Base-by-base conservation (phyloP, 2,797 vertebrate genomes). In the Neosilurus mollespiculum region DNA sequence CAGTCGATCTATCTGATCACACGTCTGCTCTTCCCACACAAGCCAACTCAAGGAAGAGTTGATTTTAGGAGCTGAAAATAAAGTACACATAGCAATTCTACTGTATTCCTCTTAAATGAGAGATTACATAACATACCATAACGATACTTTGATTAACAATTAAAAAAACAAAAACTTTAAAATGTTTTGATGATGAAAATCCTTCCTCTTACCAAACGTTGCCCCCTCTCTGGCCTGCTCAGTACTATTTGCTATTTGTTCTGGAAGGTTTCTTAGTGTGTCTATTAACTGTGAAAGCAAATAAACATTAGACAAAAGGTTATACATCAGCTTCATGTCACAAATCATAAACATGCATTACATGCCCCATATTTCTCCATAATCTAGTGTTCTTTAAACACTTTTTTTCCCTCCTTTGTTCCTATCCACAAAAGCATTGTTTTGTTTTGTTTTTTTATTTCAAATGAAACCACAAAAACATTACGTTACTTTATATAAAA, bases 1-100 rank as follows among this genome's bases (percentile, higher is more conserved):
- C 67, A 97, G 92, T 0, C 94, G 91, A 62, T 93, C 84, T 22
- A 99, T 92, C 15, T 97, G 92, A 4, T 95, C 93, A 88, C 96
- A 93, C 0, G 95, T 97, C 82, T 98, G 96, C 26, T 97, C 96
- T 86, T 98, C 97, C 98, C 98, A 99, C 12, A 93, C 90, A 83
- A 99, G 30, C 92, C 95, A 98, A 84, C 96, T 96, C 93, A 95
- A 93, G 0, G 87, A 89, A 12, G 81, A 0, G 30, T 84, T 93
- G 81, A 98, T 93, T 91, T 99, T 99, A 6, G 97, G 97, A 62
- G 98, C 97, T 99, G 67, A 84, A 34, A 18, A 56, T 9, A 30
- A 78, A 2, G 8, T 37, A 85, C 71, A 11, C 0, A 14, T 9
- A 81, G 14, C 9, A 61, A 2, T 5, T 70, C 9, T 30, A 8